These are phyloP conservation scores for Protophormia terraenovae DNA, from an alignment of 2,888 invertebrate species.

Conservation along the genomic window DNA sequence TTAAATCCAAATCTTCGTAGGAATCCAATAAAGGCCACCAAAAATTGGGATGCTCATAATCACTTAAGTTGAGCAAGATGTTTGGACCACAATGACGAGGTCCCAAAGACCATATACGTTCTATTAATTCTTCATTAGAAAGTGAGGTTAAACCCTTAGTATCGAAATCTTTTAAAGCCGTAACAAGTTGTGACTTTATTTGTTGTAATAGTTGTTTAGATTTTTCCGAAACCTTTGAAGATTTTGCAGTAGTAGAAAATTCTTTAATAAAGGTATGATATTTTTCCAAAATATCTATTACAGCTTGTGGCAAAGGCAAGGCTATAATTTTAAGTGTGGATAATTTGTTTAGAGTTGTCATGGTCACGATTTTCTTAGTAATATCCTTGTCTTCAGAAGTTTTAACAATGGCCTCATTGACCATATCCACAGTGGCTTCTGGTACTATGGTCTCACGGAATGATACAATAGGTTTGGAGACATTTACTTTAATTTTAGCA, in stretches of 20 bases:
- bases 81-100: constrained; percentile 95
- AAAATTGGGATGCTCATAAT: constrained; percentile 85
- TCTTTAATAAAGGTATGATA: constrained; percentile 87
- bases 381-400: constrained; percentile 82
- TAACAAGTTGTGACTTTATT: constrained; percentile 83
- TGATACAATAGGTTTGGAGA: constrained; percentile 97
- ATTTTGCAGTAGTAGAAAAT: constrained; percentile 72
- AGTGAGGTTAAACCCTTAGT: constrained; percentile 81
- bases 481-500: constrained; percentile 92
- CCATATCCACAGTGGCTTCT: constrained; percentile 91
- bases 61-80: constrained; percentile 90
- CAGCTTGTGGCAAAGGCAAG: constrained; percentile 87
- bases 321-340: constrained; percentile 89
- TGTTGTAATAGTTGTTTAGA: constrained; percentile 71
- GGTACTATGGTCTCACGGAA: constrained; percentile 96
- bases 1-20: constrained; percentile 59
- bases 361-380: constrained; percentile 83
- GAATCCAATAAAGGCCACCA: constrained; percentile 81
- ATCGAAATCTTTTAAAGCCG: constrained; percentile 84
- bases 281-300: constrained; percentile 87
- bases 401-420: constrained; percentile 90
- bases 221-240: constrained; percentile 76
- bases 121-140: constrained; percentile 83
- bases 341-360: constrained; percentile 88
- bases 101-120: constrained; percentile 95